Base-by-base conservation (phyloP, 2,797 vertebrate species). In the Poeciliopsis gracilis region DNA sequence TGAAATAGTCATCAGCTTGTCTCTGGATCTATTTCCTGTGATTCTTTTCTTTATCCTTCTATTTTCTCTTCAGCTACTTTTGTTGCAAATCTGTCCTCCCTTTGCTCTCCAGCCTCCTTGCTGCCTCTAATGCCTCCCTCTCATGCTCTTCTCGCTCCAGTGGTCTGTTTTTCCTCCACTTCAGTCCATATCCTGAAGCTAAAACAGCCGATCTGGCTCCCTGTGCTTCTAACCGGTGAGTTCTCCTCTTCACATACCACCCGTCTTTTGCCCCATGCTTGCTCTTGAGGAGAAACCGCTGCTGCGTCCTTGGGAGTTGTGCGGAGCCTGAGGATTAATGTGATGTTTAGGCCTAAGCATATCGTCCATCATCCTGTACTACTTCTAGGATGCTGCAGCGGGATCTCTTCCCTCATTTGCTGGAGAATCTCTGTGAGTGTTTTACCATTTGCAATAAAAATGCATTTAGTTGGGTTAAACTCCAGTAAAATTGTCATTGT, bases 291-390 rank as follows among this genome's bases (percentile, higher is more conserved):
- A 92, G 89, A 90, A 88, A 87, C 77, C 38, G 72, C 87, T 72
- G 83, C 89, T 72, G 86, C 23, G 90, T 93, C 94, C 93, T 93
- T 93, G 93, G 88, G 78, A 90, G 89, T 88, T 84, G 82, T 87
- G 86, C 83, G 87, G 88, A 87, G 90, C 91, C 70, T 41, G 80
- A 93, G 93, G 93, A 92, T 93, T 94, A 93, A 94, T 94, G 94
- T 90, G 90, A 93, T 92, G 93, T 93, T 93, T 93, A 91, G 89
- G 80, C 84, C 88, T 89, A 87, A 93, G 88, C 86, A 73, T 87
- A 79, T 93, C 93, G 85, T 94, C 89, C 91, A 93, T 94, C 90
- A 93, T 92, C 82, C 87, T 92, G 92, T 84, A 91, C 86, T 77
- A 89, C 86, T 91, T 91, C 81, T 78, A 87, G 88, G 86, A 90